Base-by-base conservation (phyloP, 1,140 invertebrate genomes). In the Danaus melanippus region DNA sequence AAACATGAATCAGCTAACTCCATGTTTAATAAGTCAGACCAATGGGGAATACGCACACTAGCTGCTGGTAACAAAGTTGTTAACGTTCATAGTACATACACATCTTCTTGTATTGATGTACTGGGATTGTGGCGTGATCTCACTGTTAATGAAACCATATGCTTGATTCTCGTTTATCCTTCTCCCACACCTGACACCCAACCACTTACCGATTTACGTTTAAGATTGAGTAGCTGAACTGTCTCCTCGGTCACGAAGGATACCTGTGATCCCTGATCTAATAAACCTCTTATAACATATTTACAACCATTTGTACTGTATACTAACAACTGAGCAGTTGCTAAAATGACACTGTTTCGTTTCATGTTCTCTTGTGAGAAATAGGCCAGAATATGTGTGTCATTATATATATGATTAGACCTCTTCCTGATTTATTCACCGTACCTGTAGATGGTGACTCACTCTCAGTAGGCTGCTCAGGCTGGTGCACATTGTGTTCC, bases 1-100 rank as follows among this genome's bases (percentile, higher is more conserved):
- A 54, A 69, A 9, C 21, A 59, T 40, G 72, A 66, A 50, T 76
- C 71, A 41, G 73, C 65, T 12, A 76, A 48, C 44, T 12, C 44
- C n/a, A 46, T 46, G 44, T 46, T 12, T 46, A 46, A 9, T 15
- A 15, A 15, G 15, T 3, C 15, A 15, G 62, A 46, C 63, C 66
- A 71, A 12, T 64, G 46, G 17, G 39, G 12, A 10, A 53, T 51
- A 17, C 45, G 10, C 47, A 55, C 9, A 66, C 58, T 53, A 55
- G 50, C 44, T n/a, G 60, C 46, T 21, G 67, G 69, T 17, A 76
- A 49, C 17, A n/a, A n/a, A n/a, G n/a, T n/a, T n/a, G n/a, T n/a
- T n/a, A n/a, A n/a, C n/a, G n/a, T n/a, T n/a, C n/a, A n/a, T n/a
- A n/a, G n/a, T n/a, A n/a, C n/a, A n/a, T n/a, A n/a, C n/a, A n/a